Evolutionary conservation across 2,888 invertebrate genomes (phyloP).

Genomic region (Philhelius pedissequus): DNA sequence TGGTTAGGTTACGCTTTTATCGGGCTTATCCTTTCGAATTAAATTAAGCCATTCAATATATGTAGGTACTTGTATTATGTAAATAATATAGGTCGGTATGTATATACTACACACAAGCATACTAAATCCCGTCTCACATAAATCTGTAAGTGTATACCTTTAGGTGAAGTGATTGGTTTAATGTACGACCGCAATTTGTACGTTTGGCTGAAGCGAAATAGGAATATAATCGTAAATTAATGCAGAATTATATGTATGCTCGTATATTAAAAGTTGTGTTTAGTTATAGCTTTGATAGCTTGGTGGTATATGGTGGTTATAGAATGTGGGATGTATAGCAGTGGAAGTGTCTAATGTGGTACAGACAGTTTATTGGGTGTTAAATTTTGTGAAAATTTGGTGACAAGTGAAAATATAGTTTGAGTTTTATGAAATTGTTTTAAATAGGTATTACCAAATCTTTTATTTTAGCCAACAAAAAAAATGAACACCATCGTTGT

Average conservation of each 20-base stretch:
- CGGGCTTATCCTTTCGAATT: conserved; percentile 61
- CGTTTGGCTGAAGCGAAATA: conserved; percentile 55
- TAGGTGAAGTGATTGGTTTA: conserved; percentile 55
- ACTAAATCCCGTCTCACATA: not conserved
- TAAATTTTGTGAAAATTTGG: conserved; percentile 31
- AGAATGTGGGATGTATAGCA: not conserved
- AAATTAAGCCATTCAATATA: conserved; percentile 57
- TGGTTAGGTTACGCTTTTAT: conserved; percentile 69
- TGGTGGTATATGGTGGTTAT: not conserved
- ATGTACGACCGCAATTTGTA: conserved; percentile 63
- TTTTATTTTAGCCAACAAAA: too few species aligned
- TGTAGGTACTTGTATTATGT: too few species aligned
- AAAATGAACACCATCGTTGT: too few species aligned
- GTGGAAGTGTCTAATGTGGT: conserved; percentile 21
- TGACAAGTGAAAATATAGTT: not conserved
- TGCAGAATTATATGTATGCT: conserved; percentile 58
- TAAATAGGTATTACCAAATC: not conserved
- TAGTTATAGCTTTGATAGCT: conserved; percentile 26
- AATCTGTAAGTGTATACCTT: not conserved
- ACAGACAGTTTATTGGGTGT: conserved; percentile 40
- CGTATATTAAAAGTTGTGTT: conserved; percentile 57
- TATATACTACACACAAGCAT: not conserved
- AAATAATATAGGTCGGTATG: too few species aligned
- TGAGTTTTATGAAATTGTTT: not conserved
- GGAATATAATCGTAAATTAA: conserved; percentile 68